phyloP scores from a whole-genome alignment of 2,113 vertebrate species.

The Galemys pyrenaicus region DNA sequence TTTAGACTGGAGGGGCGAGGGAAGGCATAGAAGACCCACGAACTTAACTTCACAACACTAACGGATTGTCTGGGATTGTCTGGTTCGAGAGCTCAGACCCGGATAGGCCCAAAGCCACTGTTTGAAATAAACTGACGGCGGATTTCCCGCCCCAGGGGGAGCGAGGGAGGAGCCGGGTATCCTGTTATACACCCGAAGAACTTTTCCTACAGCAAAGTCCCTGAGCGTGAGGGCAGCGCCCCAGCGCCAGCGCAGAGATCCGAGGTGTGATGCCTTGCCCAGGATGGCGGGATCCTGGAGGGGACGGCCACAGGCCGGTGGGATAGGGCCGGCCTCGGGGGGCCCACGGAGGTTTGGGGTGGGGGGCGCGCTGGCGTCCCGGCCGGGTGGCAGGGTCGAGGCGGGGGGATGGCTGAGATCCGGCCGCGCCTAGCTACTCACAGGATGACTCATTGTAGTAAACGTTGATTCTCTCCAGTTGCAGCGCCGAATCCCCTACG shows the following conservation, averaged over 20 bases:
- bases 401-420: neutral
- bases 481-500: slow-evolving; percentile 92
- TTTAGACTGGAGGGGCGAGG: neutral
- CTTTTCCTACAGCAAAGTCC: neutral
- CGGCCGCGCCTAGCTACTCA: slow-evolving; percentile 81
- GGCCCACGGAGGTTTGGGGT: neutral
- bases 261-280: too few species aligned
- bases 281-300: neutral
- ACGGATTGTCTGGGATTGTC: neutral
- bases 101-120: neutral
- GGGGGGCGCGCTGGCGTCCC: neutral
- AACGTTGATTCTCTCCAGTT: slow-evolving; percentile 95
- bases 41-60: neutral
- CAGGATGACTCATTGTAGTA: slow-evolving; percentile 97
- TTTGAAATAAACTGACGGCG: slow-evolving; percentile 28
- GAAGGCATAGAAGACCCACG: too few species aligned
- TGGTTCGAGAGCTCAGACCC: neutral
- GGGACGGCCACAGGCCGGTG: neutral
- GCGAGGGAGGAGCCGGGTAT: slow-evolving; percentile 25
- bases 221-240: neutral
- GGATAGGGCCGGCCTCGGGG: neutral
- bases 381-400: neutral
- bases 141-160: slow-evolving; percentile 56
- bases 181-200: neutral
- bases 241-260: neutral